Evolutionary conservation across 2,888 invertebrate genomes (phyloP), one percentile per base, ranked within the genome.

Genomic region (Cancer borealis): DNA sequence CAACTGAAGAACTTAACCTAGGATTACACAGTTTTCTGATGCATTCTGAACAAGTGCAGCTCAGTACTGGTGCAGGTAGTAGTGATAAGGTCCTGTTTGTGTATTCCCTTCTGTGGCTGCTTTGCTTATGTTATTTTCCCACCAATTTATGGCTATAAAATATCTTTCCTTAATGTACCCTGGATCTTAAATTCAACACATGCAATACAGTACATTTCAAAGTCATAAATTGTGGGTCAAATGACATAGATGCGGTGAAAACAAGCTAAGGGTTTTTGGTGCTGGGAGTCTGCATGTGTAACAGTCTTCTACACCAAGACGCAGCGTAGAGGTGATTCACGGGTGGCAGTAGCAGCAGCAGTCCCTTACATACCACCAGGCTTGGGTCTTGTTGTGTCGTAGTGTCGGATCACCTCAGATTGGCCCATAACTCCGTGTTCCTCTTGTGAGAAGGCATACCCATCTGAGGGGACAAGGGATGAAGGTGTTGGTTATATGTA

Each of bases 351-450:
- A 14, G 47, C 89, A 6, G 89, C 39, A 39, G 39, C 39, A 39
- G 39, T n/a, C 46, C 26, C 54, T 93, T 94, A 96, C 96, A 96
- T 95, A 54, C 96, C 96, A 46, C 95, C 95, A n/a, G 96, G 96
- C 84, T 96, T 96, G 21, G 96, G 96, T 54, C 84, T 95, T 14
- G 96, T 98, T 96, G 99, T 99, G 97, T 99, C 98, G 97, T 99
- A 99, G 92, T 98, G 98, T 96, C 99, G 98, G 96, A 99, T 99
- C 96, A 99, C 98, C 96, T 98, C 98, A 96, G 99, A 98, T 97
- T 99, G 98, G 92, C 98, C 98, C 96, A 99, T 98, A 96, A 98
- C 98, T 96, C 99, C 99, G 96, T 99, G 98, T 97, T 99, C 99
- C 97, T 99, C 99, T 98, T 99, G 99, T 88, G 99, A 99, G 97